Percentiles rank a stretch among this genome's conserved stretches.
Evolutionary conservation across 92 coral and sea anemone species (phyloP).

Genomic region (Porites cylindrica): DNA sequence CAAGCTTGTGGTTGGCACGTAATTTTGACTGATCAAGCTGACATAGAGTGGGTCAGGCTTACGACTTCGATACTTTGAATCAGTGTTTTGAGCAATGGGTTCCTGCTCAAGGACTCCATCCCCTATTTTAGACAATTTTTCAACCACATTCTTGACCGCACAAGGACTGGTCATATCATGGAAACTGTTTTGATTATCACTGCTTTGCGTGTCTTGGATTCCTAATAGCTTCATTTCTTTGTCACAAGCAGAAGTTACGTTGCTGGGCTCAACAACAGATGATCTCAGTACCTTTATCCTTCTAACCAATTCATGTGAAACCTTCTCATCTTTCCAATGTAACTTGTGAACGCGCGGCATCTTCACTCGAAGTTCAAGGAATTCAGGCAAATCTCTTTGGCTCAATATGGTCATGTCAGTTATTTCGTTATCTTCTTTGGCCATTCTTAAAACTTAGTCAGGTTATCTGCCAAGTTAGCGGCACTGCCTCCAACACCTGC

Average conservation of each 20-base stretch:
- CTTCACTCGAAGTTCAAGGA: neutral
- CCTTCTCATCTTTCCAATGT: slow-evolving; percentile 3
- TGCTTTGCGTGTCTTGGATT: neutral
- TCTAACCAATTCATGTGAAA: slow-evolving; percentile 19
- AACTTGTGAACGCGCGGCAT: slow-evolving; percentile 17
- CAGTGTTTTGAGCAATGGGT: neutral
- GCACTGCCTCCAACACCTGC: neutral
- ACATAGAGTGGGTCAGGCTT: slow-evolving; percentile 30
- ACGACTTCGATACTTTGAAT: neutral
- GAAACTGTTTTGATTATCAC: neutral
- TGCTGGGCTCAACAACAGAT: neutral
- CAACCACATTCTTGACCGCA: neutral
- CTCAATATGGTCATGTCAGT: too few relatives aligned
- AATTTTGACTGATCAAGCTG: slow-evolving; percentile 8
- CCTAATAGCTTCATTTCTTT: neutral
- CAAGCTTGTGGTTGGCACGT: neutral
- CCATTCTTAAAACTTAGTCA: neutral
- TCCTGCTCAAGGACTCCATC: neutral
- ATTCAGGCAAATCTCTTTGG: neutral
- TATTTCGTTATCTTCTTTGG: neutral
- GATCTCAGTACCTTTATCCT: neutral
- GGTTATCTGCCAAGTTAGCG: too few relatives aligned
- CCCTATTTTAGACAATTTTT: neutral
- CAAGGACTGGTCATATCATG: neutral
- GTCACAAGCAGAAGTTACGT: neutral